Conservation (phyloP, 2,888 invertebrate species). For the Agrilus mali region DNA sequence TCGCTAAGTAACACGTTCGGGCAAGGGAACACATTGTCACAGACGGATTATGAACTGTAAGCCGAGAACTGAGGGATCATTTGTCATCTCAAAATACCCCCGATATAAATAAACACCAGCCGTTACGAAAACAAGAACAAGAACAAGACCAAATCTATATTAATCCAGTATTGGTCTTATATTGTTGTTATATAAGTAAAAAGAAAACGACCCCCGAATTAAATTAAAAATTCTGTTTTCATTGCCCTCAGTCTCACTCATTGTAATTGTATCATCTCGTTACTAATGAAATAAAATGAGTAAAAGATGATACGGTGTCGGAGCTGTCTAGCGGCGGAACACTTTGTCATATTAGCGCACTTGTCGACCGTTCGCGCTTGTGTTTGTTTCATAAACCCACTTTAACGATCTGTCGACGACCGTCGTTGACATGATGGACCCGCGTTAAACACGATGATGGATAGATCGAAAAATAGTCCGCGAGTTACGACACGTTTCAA, state of each 20-base stretch:
- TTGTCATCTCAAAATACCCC: constrained; percentile 14
- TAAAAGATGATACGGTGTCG: no score
- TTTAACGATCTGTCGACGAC: constrained; percentile 25
- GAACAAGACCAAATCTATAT: no score
- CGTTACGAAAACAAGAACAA: no score
- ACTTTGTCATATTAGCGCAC: constrained; percentile 23
- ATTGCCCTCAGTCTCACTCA: not conserved
- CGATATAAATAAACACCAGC: constrained; percentile 8
- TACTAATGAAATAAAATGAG: constrained; percentile 1
- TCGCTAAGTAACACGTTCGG: no score
- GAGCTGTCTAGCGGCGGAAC: constrained; percentile 14
- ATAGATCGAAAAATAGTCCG: constrained; percentile 7
- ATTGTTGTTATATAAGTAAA: no score
- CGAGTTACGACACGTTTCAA: constrained; percentile 2
- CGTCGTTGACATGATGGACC: constrained; percentile 8
- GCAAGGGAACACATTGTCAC: constrained; percentile 7
- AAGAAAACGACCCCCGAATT: no score
- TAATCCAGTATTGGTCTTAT: no score
- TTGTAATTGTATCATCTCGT: no score
- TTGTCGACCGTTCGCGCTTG: constrained; percentile 26
- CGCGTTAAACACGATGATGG: constrained; percentile 7
- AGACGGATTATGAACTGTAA: constrained; percentile 10
- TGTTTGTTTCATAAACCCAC: constrained; percentile 26
- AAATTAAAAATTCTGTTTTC: not conserved
- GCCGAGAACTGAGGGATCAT: constrained; percentile 8